These are phyloP conservation scores for Erebia epiphron DNA, from an alignment of 2,888 invertebrate species.

Conservation along the genomic window DNA sequence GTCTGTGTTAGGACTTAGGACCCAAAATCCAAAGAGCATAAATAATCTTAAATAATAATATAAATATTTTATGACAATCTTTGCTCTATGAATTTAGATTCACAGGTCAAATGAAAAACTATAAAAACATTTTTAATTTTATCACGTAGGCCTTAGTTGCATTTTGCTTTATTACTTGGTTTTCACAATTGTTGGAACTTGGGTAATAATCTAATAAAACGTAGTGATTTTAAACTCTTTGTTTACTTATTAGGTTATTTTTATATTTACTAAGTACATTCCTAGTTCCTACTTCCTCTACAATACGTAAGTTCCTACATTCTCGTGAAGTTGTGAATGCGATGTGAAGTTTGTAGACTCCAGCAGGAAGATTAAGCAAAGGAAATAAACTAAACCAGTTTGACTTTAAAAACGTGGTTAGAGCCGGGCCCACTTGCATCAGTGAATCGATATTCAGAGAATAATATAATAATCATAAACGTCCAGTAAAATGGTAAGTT, in stretches of 20 bases:
- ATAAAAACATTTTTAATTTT: conserved; percentile 13
- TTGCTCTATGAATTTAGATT: too few relatives aligned
- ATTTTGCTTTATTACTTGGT: conserved; percentile 10
- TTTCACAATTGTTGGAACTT: conserved; percentile 3
- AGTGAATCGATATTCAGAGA: not conserved
- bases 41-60: too few relatives aligned
- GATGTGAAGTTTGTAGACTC: conserved; percentile 21
- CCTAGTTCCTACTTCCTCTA: not conserved
- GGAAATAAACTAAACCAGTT: conserved; percentile 15
- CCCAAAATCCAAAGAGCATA: too few relatives aligned
- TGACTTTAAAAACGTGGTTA: conserved; percentile 4
- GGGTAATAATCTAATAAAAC: conserved; percentile 8
- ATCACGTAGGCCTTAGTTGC: not conserved
- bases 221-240: too few relatives aligned
- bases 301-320: too few relatives aligned
- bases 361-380: conserved; percentile 14
- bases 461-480: not conserved
- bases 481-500: conserved; percentile 57
- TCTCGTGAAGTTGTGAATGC: conserved; percentile 5
- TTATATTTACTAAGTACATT: not conserved
- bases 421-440: not conserved
- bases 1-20: too few relatives aligned
- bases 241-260: not conserved
- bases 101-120: not conserved
- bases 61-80: too few relatives aligned